phyloP scores from a whole-genome alignment of 2,888 invertebrate genomes.

The Phasia obesa region DNA sequence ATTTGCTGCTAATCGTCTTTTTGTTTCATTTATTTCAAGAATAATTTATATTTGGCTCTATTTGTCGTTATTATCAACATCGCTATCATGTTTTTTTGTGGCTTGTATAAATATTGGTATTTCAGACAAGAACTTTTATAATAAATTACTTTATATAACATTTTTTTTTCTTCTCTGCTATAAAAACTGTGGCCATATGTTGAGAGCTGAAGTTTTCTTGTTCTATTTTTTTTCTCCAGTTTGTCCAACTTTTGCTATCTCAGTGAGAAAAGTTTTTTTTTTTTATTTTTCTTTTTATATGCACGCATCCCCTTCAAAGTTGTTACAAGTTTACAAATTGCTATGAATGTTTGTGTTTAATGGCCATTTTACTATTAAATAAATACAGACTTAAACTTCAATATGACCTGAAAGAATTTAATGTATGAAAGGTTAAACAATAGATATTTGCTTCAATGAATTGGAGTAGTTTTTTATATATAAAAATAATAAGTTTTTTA shows the following conservation, averaged over 20 bases:
- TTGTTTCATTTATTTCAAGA: neutral
- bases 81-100: neutral
- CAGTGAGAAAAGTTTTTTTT: neutral
- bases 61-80: neutral
- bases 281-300: no score
- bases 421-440: neutral
- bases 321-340: no score
- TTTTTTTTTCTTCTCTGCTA: neutral
- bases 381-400: neutral
- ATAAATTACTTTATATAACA: constrained; percentile 6
- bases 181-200: neutral
- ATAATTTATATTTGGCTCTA: neutral
- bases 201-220: neutral
- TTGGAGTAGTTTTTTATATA: no score
- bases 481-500: no score
- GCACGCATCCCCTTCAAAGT: neutral
- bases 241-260: neutral
- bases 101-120: neutral
- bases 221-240: neutral
- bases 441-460: no score
- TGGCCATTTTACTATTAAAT: no score
- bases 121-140: neutral
- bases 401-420: neutral
- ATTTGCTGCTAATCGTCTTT: neutral
- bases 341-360: neutral